phyloP scores from a whole-genome alignment of 2,797 vertebrate genomes.

The Sebastes iracundus region DNA sequence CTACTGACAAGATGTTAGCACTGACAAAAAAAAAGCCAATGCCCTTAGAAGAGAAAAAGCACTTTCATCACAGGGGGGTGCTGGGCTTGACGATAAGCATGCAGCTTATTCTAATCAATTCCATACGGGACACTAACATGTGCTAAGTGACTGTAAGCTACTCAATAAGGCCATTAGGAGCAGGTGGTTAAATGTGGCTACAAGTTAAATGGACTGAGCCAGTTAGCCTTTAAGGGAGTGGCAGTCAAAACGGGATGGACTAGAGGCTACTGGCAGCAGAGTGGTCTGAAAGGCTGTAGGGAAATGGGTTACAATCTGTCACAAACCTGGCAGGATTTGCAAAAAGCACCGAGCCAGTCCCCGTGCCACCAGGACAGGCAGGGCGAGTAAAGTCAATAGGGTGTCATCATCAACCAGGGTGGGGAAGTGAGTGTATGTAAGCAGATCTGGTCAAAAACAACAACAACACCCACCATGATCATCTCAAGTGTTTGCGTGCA shows the following conservation, averaged over 20 bases:
- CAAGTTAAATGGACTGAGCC: constrained; percentile 53
- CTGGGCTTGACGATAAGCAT: background rate
- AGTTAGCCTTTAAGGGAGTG: constrained; percentile 47
- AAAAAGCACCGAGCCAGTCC: background rate
- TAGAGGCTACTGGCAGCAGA: constrained; percentile 14
- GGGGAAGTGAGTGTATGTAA: background rate
- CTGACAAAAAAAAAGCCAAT: background rate
- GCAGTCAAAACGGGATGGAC: constrained; percentile 17
- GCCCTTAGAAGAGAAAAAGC: background rate
- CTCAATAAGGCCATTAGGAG: constrained; percentile 58
- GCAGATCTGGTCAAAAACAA: background rate
- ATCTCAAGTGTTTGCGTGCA: background rate
- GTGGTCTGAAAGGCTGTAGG: constrained; percentile 18
- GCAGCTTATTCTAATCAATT: constrained; percentile 54
- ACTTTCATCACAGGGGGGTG: constrained; percentile 11
- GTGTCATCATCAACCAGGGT: background rate
- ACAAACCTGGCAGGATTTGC: constrained; percentile 28
- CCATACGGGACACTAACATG: constrained; percentile 47
- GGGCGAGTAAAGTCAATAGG: background rate
- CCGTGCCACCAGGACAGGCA: background rate
- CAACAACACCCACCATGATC: background rate
- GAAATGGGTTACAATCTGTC: constrained; percentile 65
- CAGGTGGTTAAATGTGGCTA: constrained; percentile 66
- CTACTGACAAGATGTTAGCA: background rate
- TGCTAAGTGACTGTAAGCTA: constrained; percentile 60